phyloP scores from a whole-genome alignment of 1,140 invertebrate genomes.

The Holotrichia oblita region DNA sequence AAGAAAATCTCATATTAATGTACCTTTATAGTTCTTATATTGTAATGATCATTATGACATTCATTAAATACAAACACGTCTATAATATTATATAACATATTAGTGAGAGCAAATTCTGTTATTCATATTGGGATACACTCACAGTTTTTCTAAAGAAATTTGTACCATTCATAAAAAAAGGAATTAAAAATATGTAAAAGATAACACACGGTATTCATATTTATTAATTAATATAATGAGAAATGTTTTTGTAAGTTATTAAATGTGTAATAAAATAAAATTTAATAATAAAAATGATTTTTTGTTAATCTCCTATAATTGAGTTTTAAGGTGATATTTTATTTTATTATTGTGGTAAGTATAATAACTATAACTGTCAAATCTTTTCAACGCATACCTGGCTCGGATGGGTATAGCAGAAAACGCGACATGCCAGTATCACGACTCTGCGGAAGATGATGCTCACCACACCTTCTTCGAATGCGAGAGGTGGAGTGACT shows the following conservation, averaged over 20 bases:
- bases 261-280: constrained; percentile 37
- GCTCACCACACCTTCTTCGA: too few relatives aligned
- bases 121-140: not conserved
- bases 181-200: not conserved
- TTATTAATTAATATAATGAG: constrained; percentile 34
- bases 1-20: constrained; percentile 13
- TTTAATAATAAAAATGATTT: not conserved
- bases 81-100: constrained; percentile 8
- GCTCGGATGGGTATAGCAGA: too few relatives aligned
- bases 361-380: too few relatives aligned
- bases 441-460: too few relatives aligned
- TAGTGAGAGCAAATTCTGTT: constrained; percentile 11
- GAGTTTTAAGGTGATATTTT: not conserved
- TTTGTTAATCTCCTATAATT: not conserved
- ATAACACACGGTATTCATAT: constrained; percentile 3
- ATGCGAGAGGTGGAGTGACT: too few relatives aligned
- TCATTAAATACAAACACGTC: not conserved
- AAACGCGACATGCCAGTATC: too few relatives aligned
- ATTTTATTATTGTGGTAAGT: not conserved
- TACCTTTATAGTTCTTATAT: constrained; percentile 7
- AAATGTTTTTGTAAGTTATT: constrained; percentile 31
- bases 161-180: not conserved
- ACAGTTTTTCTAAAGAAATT: not conserved
- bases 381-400: too few relatives aligned
- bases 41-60: constrained; percentile 23